Evolutionary conservation across 2,113 vertebrate genomes (phyloP).

Genomic region (Silurus asotus): DNA sequence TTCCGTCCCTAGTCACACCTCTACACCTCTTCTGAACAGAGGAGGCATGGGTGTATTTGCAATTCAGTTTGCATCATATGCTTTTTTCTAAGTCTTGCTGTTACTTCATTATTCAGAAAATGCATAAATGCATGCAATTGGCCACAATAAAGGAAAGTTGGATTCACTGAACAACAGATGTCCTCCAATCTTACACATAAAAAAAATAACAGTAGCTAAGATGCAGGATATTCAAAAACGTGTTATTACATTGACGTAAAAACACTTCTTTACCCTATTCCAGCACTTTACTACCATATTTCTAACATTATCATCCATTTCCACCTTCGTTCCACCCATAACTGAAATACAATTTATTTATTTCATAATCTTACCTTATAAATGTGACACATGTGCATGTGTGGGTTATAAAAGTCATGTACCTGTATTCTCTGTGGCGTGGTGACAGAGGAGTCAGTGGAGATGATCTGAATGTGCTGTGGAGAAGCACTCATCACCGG

Average conservation of each 20-base stretch:
- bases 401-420: conserved; percentile 55
- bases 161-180: neutral
- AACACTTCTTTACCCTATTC: neutral
- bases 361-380: neutral
- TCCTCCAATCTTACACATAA: neutral
- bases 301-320: neutral
- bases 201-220: neutral
- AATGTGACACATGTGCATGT: neutral
- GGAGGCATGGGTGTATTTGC: neutral
- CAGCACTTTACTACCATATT: neutral
- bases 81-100: neutral
- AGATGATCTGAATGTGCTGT: conserved; percentile 91
- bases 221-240: neutral
- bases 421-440: conserved; percentile 94
- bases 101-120: neutral
- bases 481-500: conserved; percentile 92
- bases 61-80: neutral
- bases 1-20: neutral
- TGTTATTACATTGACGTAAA: neutral
- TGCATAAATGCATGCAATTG: neutral
- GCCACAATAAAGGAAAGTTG: neutral
- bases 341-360: neutral
- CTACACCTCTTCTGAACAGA: neutral
- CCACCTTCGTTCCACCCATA: neutral
- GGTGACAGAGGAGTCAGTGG: conserved; percentile 82